Percentiles rank a stretch among this genome's conserved stretches.
phyloP scores from a whole-genome alignment of 2,797 vertebrate genomes.

The Semaprochilodus insignis region DNA sequence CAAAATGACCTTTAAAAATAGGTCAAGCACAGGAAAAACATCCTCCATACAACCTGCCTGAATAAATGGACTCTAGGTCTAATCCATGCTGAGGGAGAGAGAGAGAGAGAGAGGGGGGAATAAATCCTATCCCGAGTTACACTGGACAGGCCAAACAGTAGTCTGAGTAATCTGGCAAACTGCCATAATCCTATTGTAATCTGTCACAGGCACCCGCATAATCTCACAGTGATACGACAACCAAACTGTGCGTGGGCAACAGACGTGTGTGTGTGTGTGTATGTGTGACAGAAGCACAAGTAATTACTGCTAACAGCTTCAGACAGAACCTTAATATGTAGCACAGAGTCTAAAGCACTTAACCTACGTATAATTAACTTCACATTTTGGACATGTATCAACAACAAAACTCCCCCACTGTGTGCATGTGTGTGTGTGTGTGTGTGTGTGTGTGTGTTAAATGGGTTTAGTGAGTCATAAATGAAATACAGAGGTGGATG shows the following conservation, averaged over 20 bases:
- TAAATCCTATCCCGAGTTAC: conserved; percentile 2
- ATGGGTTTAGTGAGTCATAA: neutral
- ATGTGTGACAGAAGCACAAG: neutral
- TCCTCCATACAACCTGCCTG: too few species aligned
- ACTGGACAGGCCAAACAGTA: conserved; percentile 3
- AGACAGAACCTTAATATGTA: conserved; percentile 7
- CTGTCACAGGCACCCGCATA: conserved; percentile 39
- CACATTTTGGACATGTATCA: conserved; percentile 11
- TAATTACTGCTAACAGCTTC: conserved; percentile 23
- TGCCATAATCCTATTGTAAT: conserved; percentile 31
- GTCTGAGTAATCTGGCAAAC: conserved; percentile 3
- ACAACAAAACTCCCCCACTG: neutral
- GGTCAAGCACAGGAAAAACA: too few species aligned
- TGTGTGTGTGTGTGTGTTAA: conserved; percentile 21
- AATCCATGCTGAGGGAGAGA: neutral
- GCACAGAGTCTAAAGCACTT: conserved; percentile 14
- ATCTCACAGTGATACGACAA: conserved; percentile 33
- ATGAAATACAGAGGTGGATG: conserved; percentile 15
- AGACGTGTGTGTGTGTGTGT: conserved; percentile 38
- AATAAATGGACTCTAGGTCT: too few species aligned
- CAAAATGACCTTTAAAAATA: too few species aligned
- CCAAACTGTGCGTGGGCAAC: conserved; percentile 22
- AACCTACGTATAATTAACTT: conserved; percentile 17
- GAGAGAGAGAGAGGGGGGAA: neutral
- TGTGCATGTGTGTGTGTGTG: conserved; percentile 19